Evolutionary conservation across 2,888 invertebrate genomes (phyloP).

Genomic region (Eutolmus rufibarbis): DNA sequence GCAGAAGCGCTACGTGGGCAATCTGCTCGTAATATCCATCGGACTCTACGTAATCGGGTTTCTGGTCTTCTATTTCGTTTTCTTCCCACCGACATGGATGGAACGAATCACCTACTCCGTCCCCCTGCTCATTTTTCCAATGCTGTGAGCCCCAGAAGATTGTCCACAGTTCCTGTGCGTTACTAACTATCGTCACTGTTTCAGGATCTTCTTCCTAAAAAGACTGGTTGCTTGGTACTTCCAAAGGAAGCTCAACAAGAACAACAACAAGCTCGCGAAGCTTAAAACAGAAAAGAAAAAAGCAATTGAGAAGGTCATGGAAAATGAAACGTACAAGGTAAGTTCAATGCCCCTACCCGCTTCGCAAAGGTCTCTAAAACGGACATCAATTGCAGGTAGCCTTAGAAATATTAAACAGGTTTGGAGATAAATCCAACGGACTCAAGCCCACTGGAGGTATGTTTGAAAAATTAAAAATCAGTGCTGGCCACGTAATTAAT

Average conservation of each 20-base stretch:
- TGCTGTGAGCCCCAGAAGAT: slow-evolving; percentile 74
- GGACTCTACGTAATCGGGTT: slow-evolving; percentile 76
- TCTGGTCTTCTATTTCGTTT: slow-evolving; percentile 79
- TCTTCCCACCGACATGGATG: slow-evolving; percentile 77
- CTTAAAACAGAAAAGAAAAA: slow-evolving; percentile 84
- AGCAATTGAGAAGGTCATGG: slow-evolving; percentile 94
- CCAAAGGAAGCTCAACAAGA: slow-evolving; percentile 79
- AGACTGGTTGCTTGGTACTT: slow-evolving; percentile 88
- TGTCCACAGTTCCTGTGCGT: neutral
- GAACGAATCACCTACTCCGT: slow-evolving; percentile 78
- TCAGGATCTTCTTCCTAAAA: slow-evolving; percentile 79
- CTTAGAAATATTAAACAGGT: slow-evolving; percentile 60
- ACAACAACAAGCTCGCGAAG: slow-evolving; percentile 74
- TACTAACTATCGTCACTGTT: neutral
- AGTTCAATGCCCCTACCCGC: neutral
- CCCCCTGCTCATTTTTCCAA: slow-evolving; percentile 80
- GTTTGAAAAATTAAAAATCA: neutral
- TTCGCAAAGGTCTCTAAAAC: neutral
- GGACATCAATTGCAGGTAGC: slow-evolving; percentile 54
- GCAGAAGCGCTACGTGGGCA: slow-evolving; percentile 82
- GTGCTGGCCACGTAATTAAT: neutral
- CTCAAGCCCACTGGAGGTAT: slow-evolving; percentile 47
- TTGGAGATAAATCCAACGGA: slow-evolving; percentile 57
- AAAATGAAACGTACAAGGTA: slow-evolving; percentile 96
- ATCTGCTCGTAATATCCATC: slow-evolving; percentile 75